Evolutionary conservation across 2,888 invertebrate genomes (phyloP).

Genomic region (Falcaria lacertinaria): DNA sequence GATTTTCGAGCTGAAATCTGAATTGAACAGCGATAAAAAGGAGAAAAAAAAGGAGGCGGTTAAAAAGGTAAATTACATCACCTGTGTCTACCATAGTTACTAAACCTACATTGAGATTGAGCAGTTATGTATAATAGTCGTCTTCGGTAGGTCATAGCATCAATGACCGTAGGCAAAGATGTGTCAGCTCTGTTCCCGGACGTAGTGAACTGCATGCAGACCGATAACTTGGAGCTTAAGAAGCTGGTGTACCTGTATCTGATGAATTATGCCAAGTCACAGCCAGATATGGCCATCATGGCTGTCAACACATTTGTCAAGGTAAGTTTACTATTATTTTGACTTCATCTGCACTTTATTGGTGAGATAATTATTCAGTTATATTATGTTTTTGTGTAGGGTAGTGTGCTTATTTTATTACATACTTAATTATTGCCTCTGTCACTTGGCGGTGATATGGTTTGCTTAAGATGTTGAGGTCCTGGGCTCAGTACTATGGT

Average conservation of each 20-base stretch:
- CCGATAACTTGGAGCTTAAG: slow-evolving; percentile 98
- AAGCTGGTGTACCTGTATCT: slow-evolving; percentile 98
- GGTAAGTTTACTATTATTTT: no score
- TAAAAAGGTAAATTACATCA: slow-evolving; percentile 88
- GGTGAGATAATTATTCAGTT: no score
- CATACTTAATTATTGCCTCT: no score
- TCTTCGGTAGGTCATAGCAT: slow-evolving; percentile 93
- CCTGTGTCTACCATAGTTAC: not conserved
- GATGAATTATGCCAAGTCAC: slow-evolving; percentile 99
- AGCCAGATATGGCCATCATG: slow-evolving; percentile 99
- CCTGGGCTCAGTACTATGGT: no score
- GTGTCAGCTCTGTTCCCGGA: slow-evolving; percentile 99
- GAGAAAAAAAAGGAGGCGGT: slow-evolving; percentile 99
- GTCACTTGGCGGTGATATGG: no score
- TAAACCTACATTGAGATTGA: no score
- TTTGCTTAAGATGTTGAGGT: no score
- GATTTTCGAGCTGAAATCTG: slow-evolving; percentile 99
- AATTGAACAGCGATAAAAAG: slow-evolving; percentile 99
- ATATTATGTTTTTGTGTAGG: no score
- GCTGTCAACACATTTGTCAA: slow-evolving; percentile 99
- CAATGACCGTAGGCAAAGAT: slow-evolving; percentile 99
- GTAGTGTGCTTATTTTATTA: no score
- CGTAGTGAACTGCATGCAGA: slow-evolving; percentile 99
- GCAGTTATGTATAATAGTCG: not conserved
- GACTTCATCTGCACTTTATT: no score